These are phyloP conservation scores for Lissonota sp. DNA, from an alignment of 2,888 invertebrate genomes.

Conservation along the genomic window DNA sequence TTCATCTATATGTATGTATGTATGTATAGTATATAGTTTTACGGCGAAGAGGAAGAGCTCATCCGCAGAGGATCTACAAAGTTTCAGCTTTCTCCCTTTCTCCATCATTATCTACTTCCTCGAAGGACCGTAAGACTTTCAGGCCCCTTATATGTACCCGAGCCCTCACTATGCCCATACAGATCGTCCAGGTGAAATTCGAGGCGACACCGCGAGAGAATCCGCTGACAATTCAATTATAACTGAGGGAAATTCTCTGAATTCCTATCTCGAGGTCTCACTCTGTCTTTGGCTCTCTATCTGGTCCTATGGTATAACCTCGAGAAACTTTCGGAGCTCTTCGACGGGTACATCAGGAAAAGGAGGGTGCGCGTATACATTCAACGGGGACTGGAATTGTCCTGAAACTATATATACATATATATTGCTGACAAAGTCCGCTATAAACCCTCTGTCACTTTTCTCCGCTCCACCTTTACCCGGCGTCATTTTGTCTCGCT, in stretches of 20 bases:
- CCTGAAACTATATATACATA: constrained; percentile 28
- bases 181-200: constrained; percentile 66
- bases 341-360: constrained; percentile 62
- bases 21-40: too few species aligned
- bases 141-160: neutral
- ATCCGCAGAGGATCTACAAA: constrained; percentile 34
- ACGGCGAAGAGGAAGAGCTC: neutral
- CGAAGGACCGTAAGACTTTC: constrained; percentile 21
- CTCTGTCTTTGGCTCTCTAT: constrained; percentile 67
- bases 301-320: constrained; percentile 68
- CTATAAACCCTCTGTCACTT: constrained; percentile 56
- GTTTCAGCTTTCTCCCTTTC: constrained; percentile 30
- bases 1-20: too few species aligned
- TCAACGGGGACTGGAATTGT: constrained; percentile 67
- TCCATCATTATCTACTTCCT: constrained; percentile 22
- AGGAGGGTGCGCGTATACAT: constrained; percentile 64
- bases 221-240: constrained; percentile 80
- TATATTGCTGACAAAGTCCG: constrained; percentile 42
- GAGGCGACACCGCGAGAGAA: constrained; percentile 61
- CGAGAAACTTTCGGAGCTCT: constrained; percentile 74
- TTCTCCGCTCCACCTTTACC: constrained; percentile 21
- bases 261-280: constrained; percentile 29
- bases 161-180: constrained; percentile 36
- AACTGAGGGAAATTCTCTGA: constrained; percentile 72
- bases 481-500: constrained; percentile 56